Base-by-base conservation (phyloP, 1,140 invertebrate genomes). In the Drosophila pallidifrons region DNA sequence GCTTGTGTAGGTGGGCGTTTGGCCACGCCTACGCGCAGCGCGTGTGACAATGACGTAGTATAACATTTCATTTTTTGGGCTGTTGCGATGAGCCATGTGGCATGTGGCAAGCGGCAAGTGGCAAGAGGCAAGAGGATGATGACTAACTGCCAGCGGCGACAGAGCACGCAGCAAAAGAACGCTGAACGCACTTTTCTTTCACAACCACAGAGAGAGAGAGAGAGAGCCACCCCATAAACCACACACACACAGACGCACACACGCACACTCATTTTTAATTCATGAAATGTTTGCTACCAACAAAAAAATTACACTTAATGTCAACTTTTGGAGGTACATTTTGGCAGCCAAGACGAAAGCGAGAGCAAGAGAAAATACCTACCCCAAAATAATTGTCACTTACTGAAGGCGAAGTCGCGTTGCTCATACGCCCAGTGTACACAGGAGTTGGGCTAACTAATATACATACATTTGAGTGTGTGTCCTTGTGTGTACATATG, bases 221-320 rank as follows among this genome's bases (percentile, higher is more conserved):
- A 25, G 20, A 25, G 20, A 25, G 20, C 20, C 20, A 25, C 20
- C 20, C 20, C 3, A 25, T 25, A 25, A 25, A 25, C 20, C 3
- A 25, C 20, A 25, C 20, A 25, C 55, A 52, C 25, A 52, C 25
- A 35, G 20, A 38, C 13, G 1, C 35, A 60, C 25, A 35, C 30
- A 38, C 13, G 1, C 35, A 60, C 55, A 60, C 67, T 75, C 59
- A 75, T 75, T 71, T 75, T 75, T 75, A 75, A 75, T 75, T 76
- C 68, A 72, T 76, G 74, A 76, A 72, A 72, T 72, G 68, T 60
- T 72, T 66, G 68, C 55, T 66, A 47, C 54, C 61, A 65, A 76
- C 52, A 65, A 76, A 76, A 76, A 76, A 72, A 72, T 76, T 76
- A 72, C 68, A 76, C 74, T 72, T 76, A 72, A 76, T 76, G 74